Base-by-base conservation (phyloP, 2,888 invertebrate species). In the Coecobrya sp. region DNA sequence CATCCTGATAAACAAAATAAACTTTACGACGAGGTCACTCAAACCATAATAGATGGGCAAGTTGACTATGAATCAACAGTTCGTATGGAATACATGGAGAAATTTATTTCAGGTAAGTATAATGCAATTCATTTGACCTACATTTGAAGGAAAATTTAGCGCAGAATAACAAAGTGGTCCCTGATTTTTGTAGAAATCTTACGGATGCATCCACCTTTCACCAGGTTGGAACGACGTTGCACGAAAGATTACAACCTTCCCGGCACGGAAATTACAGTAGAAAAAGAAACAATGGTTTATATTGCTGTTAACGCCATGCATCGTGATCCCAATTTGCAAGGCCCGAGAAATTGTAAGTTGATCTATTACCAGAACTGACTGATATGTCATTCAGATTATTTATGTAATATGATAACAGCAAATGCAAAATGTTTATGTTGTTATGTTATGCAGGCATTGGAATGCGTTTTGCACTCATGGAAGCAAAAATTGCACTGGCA, bases 31-130 rank as follows among this genome's bases (percentile, higher is more conserved):
- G 92, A 93, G 59, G 86, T 91, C 0, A 42, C 36, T 16, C 22
- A 13, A 13, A 65, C 70, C 7, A 91, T 91, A 11, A 52, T n/a
- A 2, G 42, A 68, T 68, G 91, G 90, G 8, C 16, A 92, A 19
- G 30, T 94, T 3, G 91, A 68, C 25, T 94, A 94, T 70, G 94
- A 94, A 7, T 76, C 70, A 2, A 55, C 93, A 22, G 59, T 19
- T 13, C 45, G 91, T 7, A 90, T 94, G 93, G 91, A 94, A 49
- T 94, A 93, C 76, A 59, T 94, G 91, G 94, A 94, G 10, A 93
- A 92, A 73, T 87, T 94, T 65, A 81, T 94, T n/a, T 81, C 93
- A 68, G 94, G 93, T 93, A 65, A n/a, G 25, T 68, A 22, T 4
- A 22, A 30, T 55, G 16, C 11, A 10, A n/a, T n/a, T n/a, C n/a